Base-by-base conservation (phyloP, 1,140 invertebrate genomes). In the Bacillus rossius region DNA sequence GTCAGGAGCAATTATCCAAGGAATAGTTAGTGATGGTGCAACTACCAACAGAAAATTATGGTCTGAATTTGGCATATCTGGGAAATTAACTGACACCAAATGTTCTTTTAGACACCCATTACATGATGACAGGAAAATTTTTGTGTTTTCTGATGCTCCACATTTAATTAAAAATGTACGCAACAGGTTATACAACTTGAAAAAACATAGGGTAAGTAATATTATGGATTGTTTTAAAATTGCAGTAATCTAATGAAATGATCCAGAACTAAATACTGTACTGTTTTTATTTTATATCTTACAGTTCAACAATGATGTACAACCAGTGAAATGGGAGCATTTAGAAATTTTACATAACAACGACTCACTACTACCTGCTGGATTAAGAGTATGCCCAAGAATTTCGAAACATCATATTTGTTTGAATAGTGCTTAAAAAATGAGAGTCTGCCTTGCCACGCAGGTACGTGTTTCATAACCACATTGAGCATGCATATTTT, bases 121-220 rank as follows among this genome's bases (percentile, higher is more conserved):
- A 1, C 57, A 65, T 56, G 55, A 61, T 0, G 49, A 60, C 26
- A 29, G 61, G 47, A 47, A 45, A 34, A 34, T 66, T 22, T 66
- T 63, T 48, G 43, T 62, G 2, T 66, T 66, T 37, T 66, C 61
- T 0, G 65, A 66, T 47, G 50, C 59, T 8, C 58, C 62, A 2
- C 62, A 65, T 38, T 16, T 65, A n/a, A 55, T 65, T n/a, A 65
- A 65, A 26, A 59, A 59, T 40, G 63, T 64, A 19, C n/a, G 62
- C 23, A 65, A 65, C 41, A 42, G 62, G 26, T 34, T 65, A n/a
- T 59, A 54, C n/a, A 62, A 64, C 14, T 61, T 59, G 10, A 25
- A 52, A 51, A 29, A 38, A 49, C 49, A 64, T 20, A 48, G 43
- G 25, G 59, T 64, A 55, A 59, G n/a, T 29, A 25, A 17, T 37